phyloP scores from a whole-genome alignment of 2,113 vertebrate species.

The Nettapus auritus region DNA sequence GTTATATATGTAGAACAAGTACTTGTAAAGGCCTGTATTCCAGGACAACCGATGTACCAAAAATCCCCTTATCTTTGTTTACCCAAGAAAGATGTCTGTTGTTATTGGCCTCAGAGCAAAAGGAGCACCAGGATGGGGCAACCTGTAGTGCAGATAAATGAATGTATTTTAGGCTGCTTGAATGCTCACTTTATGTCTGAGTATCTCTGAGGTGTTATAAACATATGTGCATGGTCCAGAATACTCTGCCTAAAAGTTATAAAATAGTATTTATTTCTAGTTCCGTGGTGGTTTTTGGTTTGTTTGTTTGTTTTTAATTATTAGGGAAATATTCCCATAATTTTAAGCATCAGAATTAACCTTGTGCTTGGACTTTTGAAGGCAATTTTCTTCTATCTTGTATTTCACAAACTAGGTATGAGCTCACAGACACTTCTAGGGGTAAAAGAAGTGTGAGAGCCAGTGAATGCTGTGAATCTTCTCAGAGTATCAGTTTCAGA shows the following conservation, averaged over 20 bases:
- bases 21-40: not conserved
- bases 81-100: not conserved
- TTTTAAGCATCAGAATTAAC: not conserved
- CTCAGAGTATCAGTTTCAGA: slow-evolving; percentile 37
- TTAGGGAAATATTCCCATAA: not conserved
- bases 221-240: not conserved
- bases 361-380: not conserved
- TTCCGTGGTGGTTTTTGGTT: not conserved
- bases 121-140: not conserved
- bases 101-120: not conserved
- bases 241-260: not conserved
- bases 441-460: slow-evolving; percentile 34
- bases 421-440: not conserved
- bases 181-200: not conserved
- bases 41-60: not conserved
- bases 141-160: not conserved
- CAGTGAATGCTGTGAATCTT: slow-evolving; percentile 41
- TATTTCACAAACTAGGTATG: not conserved
- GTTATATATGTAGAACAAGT: not conserved
- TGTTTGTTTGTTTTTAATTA: not conserved
- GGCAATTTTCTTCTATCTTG: not conserved
- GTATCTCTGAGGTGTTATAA: not conserved
- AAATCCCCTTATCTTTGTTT: not conserved
- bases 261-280: not conserved
- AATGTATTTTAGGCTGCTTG: not conserved